Evolutionary conservation across 2,888 invertebrate genomes (phyloP).

Genomic region (Zele albiditarsus): DNA sequence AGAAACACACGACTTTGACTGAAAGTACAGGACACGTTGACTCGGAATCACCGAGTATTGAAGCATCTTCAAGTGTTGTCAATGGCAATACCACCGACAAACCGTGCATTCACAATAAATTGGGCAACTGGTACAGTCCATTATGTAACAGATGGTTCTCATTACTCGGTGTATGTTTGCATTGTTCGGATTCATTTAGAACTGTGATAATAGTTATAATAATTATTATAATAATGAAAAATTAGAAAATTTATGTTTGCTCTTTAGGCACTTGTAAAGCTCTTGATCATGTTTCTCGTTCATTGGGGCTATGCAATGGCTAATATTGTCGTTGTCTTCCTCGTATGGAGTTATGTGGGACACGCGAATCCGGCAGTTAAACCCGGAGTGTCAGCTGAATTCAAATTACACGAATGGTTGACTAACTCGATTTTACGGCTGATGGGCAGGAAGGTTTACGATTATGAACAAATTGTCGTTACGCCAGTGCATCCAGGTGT

Average conservation of each 20-base stretch:
- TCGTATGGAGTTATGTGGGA: slow-evolving; percentile 95
- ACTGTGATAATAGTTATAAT: too few species aligned
- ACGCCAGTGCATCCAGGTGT: slow-evolving; percentile 87
- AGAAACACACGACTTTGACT: slow-evolving; percentile 69
- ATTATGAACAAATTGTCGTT: slow-evolving; percentile 90
- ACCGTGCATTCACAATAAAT: slow-evolving; percentile 87
- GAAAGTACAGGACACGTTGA: slow-evolving; percentile 69
- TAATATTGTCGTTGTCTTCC: slow-evolving; percentile 85
- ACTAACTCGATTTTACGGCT: slow-evolving; percentile 82
- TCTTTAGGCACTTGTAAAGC: slow-evolving; percentile 87
- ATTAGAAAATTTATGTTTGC: slow-evolving; percentile 14
- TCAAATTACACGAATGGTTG: slow-evolving; percentile 86
- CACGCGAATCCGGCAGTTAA: slow-evolving; percentile 96
- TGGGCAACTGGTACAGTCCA: slow-evolving; percentile 95
- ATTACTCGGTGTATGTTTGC: slow-evolving; percentile 84
- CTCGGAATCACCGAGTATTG: slow-evolving; percentile 70
- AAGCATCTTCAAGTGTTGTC: slow-evolving; percentile 63
- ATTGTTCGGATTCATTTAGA: neutral
- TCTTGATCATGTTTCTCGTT: slow-evolving; percentile 93
- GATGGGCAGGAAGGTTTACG: slow-evolving; percentile 84
- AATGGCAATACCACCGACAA: slow-evolving; percentile 73
- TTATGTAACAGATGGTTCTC: slow-evolving; percentile 97
- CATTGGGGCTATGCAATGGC: slow-evolving; percentile 94
- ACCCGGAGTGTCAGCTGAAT: slow-evolving; percentile 90
- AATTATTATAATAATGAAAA: neutral